Base-by-base conservation (phyloP, 2,113 vertebrate genomes). In the Sebastes fasciatus region DNA sequence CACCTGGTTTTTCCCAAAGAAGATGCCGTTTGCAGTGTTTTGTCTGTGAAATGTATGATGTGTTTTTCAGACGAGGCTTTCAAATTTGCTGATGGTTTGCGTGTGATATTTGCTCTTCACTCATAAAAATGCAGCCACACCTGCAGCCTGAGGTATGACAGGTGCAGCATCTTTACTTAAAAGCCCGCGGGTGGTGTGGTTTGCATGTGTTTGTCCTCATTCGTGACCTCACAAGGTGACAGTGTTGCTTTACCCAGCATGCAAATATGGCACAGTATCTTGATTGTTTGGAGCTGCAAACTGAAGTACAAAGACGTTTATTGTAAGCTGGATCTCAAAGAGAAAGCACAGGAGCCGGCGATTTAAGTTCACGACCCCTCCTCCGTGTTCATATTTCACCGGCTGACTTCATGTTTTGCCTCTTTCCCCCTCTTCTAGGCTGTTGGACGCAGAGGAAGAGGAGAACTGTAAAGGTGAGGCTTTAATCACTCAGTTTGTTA, bases 401-500 rank as follows among this genome's bases (percentile, higher is more conserved):
- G 16, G 49, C 11, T 85, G 83, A 79, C 21, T n/a, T 90, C 68
- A 42, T 77, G 21, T 17, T 83, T 61, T 46, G 1, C 46, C 23
- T 81, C 48, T 77, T 46, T 57, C 4, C 79, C 16, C 5, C 43
- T 77, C n/a, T 76, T 86, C 16, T 16, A 95, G 95, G 74, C 55
- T 75, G 51, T 9, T 89, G 74, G 92, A 92, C 6, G 82, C 83
- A 12, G 89, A 92, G n/a, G 89, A 91, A 46, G 86, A 92, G n/a
- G 88, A 93, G 5, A 90, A 69, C 58, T 0, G 62, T 49, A 84
- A 92, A 94, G 93, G 95, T 95, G 89, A 89, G 23, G 49, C 43
- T 51, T n/a, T 8, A 16, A 46, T 79, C 42, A 8, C 8, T 42
- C 40, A 26, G 46, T 48, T 40, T 69, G 26, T 12, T 62, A 4